Evolutionary conservation across 2,888 invertebrate genomes (phyloP), one percentile per base, ranked within the genome.

Genomic region (Clanis bilineata): DNA sequence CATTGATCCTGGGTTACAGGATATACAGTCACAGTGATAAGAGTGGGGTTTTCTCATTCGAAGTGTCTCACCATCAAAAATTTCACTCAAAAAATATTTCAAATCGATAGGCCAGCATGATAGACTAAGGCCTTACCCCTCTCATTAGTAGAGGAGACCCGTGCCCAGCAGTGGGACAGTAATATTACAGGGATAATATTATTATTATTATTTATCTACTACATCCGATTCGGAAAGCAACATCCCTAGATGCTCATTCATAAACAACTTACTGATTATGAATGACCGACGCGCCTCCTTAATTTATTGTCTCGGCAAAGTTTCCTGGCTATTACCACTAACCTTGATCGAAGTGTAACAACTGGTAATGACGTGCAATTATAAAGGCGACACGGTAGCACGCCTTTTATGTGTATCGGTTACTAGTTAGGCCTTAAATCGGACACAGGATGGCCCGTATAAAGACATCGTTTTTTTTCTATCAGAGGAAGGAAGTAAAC

Each of bases 181-280:
- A n/a, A n/a, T n/a, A n/a, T n/a, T n/a, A n/a, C n/a, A n/a, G n/a
- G n/a, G n/a, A n/a, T n/a, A n/a, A n/a, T n/a, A n/a, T n/a, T n/a
- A n/a, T n/a, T n/a, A n/a, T n/a, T n/a, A n/a, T n/a, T n/a, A n/a
- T n/a, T n/a, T n/a, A n/a, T 25, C 15, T 22, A 44, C 44, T 22
- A 12, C 44, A 18, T 28, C 10, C 51, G 7, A 51, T 28, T 23
- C 23, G n/a, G 5, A 41, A 15, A 23, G n/a, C 12, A 45, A 51
- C 51, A 51, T 51, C 51, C 51, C 51, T 51, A 51, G 51, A 9
- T 5, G 45, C 18, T 32, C 91, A 92, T 92, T 92, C 91, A 92
- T 89, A 90, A 91, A 86, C 83, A 83, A 85, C 80, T 18, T 51
- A 51, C 51, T 18, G 32, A 32, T 51, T 80, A 72, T 82, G 80